Evolutionary conservation across 2,113 vertebrate genomes (phyloP).

Genomic region (Ivindomyrus marchei): DNA sequence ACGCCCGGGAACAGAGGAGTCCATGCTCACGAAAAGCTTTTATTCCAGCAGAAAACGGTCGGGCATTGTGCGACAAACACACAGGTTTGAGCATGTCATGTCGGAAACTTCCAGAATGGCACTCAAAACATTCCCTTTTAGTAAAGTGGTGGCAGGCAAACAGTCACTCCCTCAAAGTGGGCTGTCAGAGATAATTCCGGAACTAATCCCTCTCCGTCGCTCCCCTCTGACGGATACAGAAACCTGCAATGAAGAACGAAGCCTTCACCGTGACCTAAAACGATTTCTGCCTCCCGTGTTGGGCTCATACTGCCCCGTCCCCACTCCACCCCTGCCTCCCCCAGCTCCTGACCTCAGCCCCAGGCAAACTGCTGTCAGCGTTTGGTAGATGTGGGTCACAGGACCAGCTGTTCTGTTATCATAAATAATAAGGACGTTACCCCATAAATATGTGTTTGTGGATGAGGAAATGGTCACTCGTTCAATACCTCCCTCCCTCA

Average conservation of each 20-base stretch:
- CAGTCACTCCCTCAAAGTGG: constrained; percentile 47
- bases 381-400: not conserved
- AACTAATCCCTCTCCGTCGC: constrained; percentile 59
- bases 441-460: not conserved
- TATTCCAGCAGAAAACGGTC: not conserved
- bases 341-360: not conserved
- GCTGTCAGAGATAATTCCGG: constrained; percentile 57
- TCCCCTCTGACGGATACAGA: constrained; percentile 36
- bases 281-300: constrained; percentile 45
- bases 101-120: not conserved
- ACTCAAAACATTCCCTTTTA: not conserved
- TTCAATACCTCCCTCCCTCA: constrained; percentile 33
- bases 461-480: not conserved
- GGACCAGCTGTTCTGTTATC: not conserved
- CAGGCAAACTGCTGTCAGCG: not conserved
- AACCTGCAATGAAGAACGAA: constrained; percentile 36
- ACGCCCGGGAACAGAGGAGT: not conserved
- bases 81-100: not conserved
- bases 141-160: not conserved
- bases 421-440: not conserved
- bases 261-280: constrained; percentile 49
- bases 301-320: not conserved
- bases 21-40: not conserved
- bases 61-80: not conserved
- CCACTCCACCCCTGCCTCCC: not conserved